Conservation (phyloP, 2,113 vertebrate genomes). For the Nothoprocta pentlandii region DNA sequence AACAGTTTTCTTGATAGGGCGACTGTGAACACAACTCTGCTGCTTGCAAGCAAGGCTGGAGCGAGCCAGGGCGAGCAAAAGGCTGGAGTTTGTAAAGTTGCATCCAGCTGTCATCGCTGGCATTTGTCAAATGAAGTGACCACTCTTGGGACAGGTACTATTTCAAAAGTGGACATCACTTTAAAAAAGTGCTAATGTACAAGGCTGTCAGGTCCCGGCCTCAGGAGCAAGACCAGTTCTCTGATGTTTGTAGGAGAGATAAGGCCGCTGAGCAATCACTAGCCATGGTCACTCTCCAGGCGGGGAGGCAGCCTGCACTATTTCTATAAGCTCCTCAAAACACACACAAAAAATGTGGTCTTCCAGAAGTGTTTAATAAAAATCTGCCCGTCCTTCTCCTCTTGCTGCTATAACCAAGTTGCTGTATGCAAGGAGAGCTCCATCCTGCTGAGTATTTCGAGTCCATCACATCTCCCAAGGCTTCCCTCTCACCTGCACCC, state of each 20-base stretch:
- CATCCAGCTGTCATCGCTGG: slow-evolving; percentile 69
- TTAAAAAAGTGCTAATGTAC: slow-evolving; percentile 73
- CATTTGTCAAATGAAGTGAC: slow-evolving; percentile 80
- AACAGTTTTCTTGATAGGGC: rapidly evolving
- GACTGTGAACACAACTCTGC: neutral
- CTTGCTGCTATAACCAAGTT: neutral
- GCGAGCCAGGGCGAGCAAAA: neutral
- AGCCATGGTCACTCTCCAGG: neutral
- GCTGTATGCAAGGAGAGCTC: neutral
- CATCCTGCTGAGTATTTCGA: neutral
- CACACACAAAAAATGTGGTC: rapidly evolving
- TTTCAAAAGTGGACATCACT: slow-evolving; percentile 77
- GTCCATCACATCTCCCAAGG: neutral
- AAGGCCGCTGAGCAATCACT: neutral
- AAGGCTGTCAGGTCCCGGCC: slow-evolving; percentile 67
- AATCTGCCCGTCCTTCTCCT: neutral
- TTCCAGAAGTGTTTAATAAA: neutral
- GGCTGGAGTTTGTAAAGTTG: slow-evolving; percentile 67
- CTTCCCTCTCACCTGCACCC: neutral
- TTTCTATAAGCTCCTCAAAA: neutral
- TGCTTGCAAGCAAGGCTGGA: neutral
- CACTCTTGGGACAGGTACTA: slow-evolving; percentile 66
- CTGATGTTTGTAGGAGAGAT: slow-evolving; percentile 31
- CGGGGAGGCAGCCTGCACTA: neutral
- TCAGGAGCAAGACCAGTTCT: neutral